Evolutionary conservation across 2,888 invertebrate species (phyloP).

Genomic region (Lumbricus terrestris): DNA sequence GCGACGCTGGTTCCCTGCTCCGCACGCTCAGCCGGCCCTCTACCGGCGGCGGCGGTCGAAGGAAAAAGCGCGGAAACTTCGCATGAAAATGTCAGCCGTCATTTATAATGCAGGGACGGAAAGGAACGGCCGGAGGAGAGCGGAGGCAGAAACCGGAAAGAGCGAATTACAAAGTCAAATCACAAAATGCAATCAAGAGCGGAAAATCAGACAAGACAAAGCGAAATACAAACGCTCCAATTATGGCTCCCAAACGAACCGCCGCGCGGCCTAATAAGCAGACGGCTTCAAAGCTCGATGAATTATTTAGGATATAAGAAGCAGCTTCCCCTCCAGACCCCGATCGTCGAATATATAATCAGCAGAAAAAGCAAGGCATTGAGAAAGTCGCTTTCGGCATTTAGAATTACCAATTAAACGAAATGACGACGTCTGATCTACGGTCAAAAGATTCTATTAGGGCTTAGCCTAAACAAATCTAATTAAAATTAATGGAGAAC

Average conservation of each 20-base stretch:
- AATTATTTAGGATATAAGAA: background rate
- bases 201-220: constrained; percentile 3
- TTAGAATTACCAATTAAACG: background rate
- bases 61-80: background rate
- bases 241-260: constrained; percentile 3
- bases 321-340: no score
- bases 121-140: background rate
- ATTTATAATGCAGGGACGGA: background rate
- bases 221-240: background rate
- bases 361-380: background rate
- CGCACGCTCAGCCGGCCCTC: background rate
- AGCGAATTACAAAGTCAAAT: constrained; percentile 3
- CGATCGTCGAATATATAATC: background rate
- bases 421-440: background rate
- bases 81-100: background rate
- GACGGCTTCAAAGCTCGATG: background rate
- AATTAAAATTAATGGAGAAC: background rate
- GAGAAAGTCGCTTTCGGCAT: background rate
- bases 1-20: background rate
- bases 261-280: background rate
- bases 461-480: background rate
- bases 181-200: background rate
- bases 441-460: background rate
- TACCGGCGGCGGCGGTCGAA: background rate
- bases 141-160: background rate